These are phyloP conservation scores for Drosophila aff. DNA, from an alignment of 1,140 invertebrate genomes.

Conservation along the genomic window DNA sequence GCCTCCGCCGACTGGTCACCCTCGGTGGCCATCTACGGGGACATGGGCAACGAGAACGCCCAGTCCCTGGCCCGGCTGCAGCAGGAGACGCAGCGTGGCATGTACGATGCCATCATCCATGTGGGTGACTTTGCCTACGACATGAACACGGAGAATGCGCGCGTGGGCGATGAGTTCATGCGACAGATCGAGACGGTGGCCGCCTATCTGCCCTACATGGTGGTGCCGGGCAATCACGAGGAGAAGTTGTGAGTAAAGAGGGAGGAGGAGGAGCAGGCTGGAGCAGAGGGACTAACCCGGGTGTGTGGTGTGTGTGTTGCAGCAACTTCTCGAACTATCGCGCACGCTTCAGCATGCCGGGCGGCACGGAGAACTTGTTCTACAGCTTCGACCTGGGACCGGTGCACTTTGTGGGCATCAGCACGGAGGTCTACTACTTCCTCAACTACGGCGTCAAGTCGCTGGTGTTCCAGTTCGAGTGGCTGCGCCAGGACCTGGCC, in stretches of 20 bases:
- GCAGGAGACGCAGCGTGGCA: conserved; percentile 91
- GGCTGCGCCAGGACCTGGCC: conserved; percentile 93
- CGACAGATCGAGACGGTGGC: conserved; percentile 94
- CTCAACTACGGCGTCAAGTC: conserved; percentile 94
- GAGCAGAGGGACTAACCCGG: conserved; percentile 9
- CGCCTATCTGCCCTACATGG: conserved; percentile 96
- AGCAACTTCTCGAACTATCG: conserved; percentile 96
- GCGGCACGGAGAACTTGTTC: conserved; percentile 90
- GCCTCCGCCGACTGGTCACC: conserved; percentile 90
- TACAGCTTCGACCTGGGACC: conserved; percentile 97
- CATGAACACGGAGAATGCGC: conserved; percentile 92
- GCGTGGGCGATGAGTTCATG: conserved; percentile 96
- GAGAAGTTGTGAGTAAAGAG: conserved; percentile 90
- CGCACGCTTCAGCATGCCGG: conserved; percentile 95
- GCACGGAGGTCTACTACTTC: conserved; percentile 98
- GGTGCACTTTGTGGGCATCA: conserved; percentile 95
- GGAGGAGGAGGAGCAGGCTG: neutral
- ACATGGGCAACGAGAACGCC: conserved; percentile 96
- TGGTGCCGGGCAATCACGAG: conserved; percentile 96
- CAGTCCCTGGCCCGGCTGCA: conserved; percentile 92
- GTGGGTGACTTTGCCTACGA: conserved; percentile 99
- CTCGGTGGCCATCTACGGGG: conserved; percentile 94
- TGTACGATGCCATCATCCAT: conserved; percentile 96
- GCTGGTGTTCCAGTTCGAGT: conserved; percentile 94
- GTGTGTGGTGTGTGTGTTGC: conserved; percentile 56